Percentiles rank a stretch among this genome's conserved stretches.
These are phyloP conservation scores for Apamea crenata DNA, from an alignment of 2,888 invertebrate genomes.

Conservation along the genomic window DNA sequence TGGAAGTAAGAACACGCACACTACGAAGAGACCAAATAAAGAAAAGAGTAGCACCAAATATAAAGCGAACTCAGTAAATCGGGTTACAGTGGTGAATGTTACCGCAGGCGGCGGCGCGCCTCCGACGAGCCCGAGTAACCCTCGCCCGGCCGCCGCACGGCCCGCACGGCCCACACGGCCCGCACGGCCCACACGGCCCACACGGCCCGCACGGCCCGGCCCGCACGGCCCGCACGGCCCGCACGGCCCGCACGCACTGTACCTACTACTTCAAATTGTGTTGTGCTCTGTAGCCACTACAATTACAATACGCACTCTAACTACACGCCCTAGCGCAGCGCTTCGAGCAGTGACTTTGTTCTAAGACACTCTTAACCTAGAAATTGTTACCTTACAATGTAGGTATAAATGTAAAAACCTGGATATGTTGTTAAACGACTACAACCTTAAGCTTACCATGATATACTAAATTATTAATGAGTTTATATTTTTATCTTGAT, in stretches of 20 bases:
- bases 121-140: conserved; percentile 66
- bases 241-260: background rate
- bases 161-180: background rate
- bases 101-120: conserved; percentile 58
- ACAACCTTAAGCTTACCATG: conserved; percentile 32
- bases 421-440: conserved; percentile 56
- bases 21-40: conserved; percentile 28
- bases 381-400: conserved; percentile 70
- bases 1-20: conserved; percentile 12
- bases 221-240: too few species aligned
- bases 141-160: too few species aligned
- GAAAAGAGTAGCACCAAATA: conserved; percentile 48
- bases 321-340: background rate
- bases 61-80: conserved; percentile 61
- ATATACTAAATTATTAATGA: conserved; percentile 5
- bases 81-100: conserved; percentile 62
- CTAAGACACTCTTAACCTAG: conserved; percentile 40
- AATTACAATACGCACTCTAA: background rate
- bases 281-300: too few species aligned
- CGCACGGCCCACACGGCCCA: background rate
- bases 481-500: background rate
- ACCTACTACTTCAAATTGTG: too few species aligned
- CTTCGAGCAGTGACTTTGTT: background rate
- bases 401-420: conserved; percentile 74
- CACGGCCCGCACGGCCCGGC: background rate